Evolutionary conservation across 2,797 vertebrate genomes (phyloP).

Genomic region (Enteromius trimaculatus): DNA sequence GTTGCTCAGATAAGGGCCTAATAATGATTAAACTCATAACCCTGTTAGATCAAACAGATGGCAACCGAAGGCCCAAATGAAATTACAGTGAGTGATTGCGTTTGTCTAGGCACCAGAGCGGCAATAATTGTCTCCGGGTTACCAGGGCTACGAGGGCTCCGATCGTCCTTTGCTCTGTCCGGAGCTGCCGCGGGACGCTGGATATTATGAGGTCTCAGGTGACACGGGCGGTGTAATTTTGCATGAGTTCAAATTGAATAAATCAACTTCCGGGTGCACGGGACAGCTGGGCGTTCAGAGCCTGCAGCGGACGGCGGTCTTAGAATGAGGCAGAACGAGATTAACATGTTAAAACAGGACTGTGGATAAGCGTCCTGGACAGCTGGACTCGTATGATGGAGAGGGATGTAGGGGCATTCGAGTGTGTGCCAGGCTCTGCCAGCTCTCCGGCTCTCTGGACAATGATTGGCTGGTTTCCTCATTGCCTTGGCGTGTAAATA

Average conservation of each 20-base stretch:
- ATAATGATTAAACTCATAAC: slow-evolving; percentile 71
- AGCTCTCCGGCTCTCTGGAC: slow-evolving; percentile 16
- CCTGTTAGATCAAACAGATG: slow-evolving; percentile 73
- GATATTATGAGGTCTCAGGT: slow-evolving; percentile 51
- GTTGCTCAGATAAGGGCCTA: slow-evolving; percentile 62
- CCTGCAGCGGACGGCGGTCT: slow-evolving; percentile 9
- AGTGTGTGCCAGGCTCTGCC: slow-evolving; percentile 2
- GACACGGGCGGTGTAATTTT: slow-evolving; percentile 44
- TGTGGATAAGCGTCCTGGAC: slow-evolving; percentile 30
- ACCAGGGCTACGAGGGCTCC: slow-evolving; percentile 68
- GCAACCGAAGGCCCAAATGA: slow-evolving; percentile 70
- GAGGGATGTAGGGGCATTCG: slow-evolving; percentile 20
- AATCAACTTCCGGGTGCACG: slow-evolving; percentile 38
- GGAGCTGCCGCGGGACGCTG: slow-evolving; percentile 27
- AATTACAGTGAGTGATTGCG: slow-evolving; percentile 75
- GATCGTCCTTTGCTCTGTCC: background rate
- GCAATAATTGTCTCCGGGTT: slow-evolving; percentile 71
- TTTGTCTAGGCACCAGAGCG: slow-evolving; percentile 73
- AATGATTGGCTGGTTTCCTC: slow-evolving; percentile 36
- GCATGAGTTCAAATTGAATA: slow-evolving; percentile 42
- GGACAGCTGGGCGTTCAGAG: slow-evolving; percentile 31
- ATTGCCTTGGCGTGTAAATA: background rate
- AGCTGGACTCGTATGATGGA: slow-evolving; percentile 33
- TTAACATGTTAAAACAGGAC: slow-evolving; percentile 42
- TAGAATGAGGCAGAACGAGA: slow-evolving; percentile 32